Conservation (phyloP, 2,888 invertebrate genomes). For the Epirrita christyi region DNA sequence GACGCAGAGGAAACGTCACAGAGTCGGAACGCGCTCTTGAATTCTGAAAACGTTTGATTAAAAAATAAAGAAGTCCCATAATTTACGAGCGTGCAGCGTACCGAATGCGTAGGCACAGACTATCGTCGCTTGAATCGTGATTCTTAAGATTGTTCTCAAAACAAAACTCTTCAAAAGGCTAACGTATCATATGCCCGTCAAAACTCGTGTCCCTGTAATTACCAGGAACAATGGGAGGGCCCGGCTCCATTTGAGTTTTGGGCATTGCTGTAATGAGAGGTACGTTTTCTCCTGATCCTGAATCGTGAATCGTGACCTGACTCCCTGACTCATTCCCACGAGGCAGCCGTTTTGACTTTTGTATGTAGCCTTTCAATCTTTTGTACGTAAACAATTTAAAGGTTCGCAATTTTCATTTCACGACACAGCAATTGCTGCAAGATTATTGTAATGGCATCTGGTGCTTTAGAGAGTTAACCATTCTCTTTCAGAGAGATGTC, state of each 20-base stretch:
- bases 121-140: constrained; percentile 47
- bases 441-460: constrained; percentile 44
- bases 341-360: constrained; percentile 53
- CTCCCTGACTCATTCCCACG: constrained; percentile 57
- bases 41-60: constrained; percentile 7
- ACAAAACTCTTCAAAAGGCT: constrained; percentile 9
- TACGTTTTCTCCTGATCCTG: constrained; percentile 45
- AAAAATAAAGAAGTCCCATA: constrained; percentile 8
- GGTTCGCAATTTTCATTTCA: constrained; percentile 47
- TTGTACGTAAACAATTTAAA: constrained; percentile 48
- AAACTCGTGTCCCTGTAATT: constrained; percentile 49
- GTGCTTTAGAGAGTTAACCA: constrained; percentile 27
- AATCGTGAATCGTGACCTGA: constrained; percentile 57
- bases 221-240: constrained; percentile 48
- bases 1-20: constrained; percentile 32
- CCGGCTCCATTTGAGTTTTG: constrained; percentile 43
- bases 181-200: constrained; percentile 33
- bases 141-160: constrained; percentile 16
- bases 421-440: constrained; percentile 44
- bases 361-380: constrained; percentile 43
- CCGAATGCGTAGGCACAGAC: constrained; percentile 48
- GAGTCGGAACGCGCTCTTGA: constrained; percentile 20
- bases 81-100: constrained; percentile 34
- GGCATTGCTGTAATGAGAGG: constrained; percentile 57
- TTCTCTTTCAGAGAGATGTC: constrained; percentile 25